phyloP scores from a whole-genome alignment of 2,797 vertebrate species.

The Cryptoprocta ferox region DNA sequence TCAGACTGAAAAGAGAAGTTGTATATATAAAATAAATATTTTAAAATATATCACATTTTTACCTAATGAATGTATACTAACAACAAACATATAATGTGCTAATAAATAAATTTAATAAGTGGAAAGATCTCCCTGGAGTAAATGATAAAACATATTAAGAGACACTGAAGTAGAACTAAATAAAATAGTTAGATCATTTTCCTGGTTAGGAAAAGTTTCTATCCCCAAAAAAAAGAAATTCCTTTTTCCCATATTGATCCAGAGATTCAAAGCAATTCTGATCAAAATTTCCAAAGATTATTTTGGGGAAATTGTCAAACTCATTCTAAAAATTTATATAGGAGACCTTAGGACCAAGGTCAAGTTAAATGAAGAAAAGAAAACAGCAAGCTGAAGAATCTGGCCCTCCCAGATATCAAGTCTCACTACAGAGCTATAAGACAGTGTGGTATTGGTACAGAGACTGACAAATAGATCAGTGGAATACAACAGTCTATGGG shows the following conservation, averaged over 20 bases:
- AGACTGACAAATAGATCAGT: neutral
- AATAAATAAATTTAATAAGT: constrained; percentile 46
- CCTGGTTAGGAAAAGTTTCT: neutral
- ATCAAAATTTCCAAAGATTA: constrained; percentile 21
- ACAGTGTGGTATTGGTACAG: neutral
- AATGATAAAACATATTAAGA: neutral
- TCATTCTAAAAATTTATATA: constrained; percentile 20
- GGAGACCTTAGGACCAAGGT: neutral
- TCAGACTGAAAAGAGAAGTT: neutral
- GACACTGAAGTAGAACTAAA: neutral
- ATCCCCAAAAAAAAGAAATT: neutral
- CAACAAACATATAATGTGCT: neutral
- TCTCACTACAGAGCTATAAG: neutral
- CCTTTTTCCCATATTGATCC: neutral
- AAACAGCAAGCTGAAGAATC: constrained; percentile 36
- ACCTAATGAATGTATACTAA: neutral
- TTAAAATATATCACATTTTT: constrained; percentile 26
- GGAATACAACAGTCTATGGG: neutral
- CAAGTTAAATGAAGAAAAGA: constrained; percentile 12
- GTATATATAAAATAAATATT: neutral
- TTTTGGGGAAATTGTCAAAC: neutral
- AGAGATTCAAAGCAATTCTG: neutral
- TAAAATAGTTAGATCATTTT: neutral
- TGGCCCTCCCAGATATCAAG: neutral
- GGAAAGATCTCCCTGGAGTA: constrained; percentile 33